A percentile compares a stretch with the other conserved stretches of the same genome.
These are phyloP conservation scores for Discoglossus pictus DNA, from an alignment of 2,797 vertebrate genomes.

Conservation along the genomic window DNA sequence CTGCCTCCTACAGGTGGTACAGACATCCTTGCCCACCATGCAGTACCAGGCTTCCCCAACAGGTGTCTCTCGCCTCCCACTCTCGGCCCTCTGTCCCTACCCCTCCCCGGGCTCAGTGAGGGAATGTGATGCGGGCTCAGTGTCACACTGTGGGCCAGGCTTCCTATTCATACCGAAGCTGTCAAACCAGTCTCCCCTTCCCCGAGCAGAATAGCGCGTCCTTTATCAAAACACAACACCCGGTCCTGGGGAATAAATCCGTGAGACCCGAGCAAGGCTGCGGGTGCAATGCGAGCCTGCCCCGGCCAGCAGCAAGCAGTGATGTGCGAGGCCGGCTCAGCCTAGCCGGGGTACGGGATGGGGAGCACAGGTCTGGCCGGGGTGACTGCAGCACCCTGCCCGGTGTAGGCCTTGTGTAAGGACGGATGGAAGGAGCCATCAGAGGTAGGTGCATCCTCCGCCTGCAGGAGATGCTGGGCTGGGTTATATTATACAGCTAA, in stretches of 20 bases:
- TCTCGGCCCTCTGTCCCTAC: neutral
- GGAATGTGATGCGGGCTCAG: constrained; percentile 23
- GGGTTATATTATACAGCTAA: too few relatives aligned
- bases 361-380: constrained; percentile 8
- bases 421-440: too few relatives aligned
- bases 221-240: constrained; percentile 8
- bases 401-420: constrained; percentile 30
- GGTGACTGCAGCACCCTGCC: neutral
- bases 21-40: neutral
- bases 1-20: neutral
- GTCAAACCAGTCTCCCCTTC: constrained; percentile 16
- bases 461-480: too few relatives aligned
- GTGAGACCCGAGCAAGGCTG: neutral
- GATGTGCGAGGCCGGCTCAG: neutral
- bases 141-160: constrained; percentile 34
- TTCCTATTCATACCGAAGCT: constrained; percentile 40
- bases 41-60: neutral
- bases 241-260: neutral
- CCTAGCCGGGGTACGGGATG: constrained; percentile 10
- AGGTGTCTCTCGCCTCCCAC: neutral
- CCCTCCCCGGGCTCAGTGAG: constrained; percentile 30
- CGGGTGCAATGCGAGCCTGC: neutral
- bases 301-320: neutral
- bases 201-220: neutral
- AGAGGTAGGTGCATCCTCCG: constrained; percentile 36